Conservation (phyloP, 2,888 invertebrate genomes). For the Mystacides longicornis region DNA sequence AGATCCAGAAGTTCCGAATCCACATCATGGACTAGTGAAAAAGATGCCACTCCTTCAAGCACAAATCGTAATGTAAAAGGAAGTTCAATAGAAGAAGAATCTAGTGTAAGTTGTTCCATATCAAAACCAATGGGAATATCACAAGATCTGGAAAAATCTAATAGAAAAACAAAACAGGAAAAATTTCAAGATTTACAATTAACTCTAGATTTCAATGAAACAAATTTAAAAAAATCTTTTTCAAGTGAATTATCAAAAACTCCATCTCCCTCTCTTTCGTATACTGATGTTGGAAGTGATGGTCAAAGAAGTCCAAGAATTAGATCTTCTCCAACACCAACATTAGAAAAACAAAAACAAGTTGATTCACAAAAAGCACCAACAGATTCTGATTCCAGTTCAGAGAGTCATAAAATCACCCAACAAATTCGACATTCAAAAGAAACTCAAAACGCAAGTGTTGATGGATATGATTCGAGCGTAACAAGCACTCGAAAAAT, state of each 20-base stretch:
- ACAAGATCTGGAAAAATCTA: conserved; percentile 60
- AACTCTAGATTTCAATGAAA: conserved; percentile 49
- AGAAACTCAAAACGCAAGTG: conserved; percentile 44
- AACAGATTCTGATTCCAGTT: conserved; percentile 54
- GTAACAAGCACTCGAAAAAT: conserved; percentile 49
- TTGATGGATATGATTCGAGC: conserved; percentile 55
- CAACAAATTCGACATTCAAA: conserved; percentile 32
- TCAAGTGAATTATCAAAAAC: conserved; percentile 46
- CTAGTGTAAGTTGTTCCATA: conserved; percentile 71
- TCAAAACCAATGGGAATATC: conserved; percentile 73
- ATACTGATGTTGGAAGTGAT: conserved; percentile 42
- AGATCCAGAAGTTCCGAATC: conserved; percentile 73
- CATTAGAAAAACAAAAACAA: conserved; percentile 55
- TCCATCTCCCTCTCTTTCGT: conserved; percentile 32
- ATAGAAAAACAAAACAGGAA: conserved; percentile 52
- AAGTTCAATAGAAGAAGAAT: conserved; percentile 62
- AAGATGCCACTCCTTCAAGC: conserved; percentile 56
- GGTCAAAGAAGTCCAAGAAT: conserved; percentile 42
- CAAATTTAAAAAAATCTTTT: conserved; percentile 40
- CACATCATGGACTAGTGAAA: conserved; percentile 72
- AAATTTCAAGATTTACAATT: conserved; percentile 54
- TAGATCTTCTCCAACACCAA: conserved; percentile 51
- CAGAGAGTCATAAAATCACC: conserved; percentile 47
- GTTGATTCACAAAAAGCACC: conserved; percentile 49
- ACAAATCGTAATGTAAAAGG: conserved; percentile 52